These are phyloP conservation scores for Drosophila algonquin DNA, from an alignment of 2,888 invertebrate species.

Conservation along the genomic window DNA sequence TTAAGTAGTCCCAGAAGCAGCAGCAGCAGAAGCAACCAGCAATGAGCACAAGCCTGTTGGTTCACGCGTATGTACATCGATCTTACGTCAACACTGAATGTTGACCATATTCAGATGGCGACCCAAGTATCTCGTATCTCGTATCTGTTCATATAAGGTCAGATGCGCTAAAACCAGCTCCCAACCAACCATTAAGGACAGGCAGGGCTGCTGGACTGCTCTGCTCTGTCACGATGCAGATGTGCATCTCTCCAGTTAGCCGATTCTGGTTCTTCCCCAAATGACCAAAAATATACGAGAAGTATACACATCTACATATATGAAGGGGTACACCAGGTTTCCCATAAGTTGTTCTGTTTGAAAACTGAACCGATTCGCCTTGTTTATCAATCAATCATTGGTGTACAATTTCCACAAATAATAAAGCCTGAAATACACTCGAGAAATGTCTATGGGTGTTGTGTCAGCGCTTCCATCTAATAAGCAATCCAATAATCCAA, in stretches of 20 bases:
- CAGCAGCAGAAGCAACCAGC: slow-evolving; percentile 3
- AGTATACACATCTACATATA: too few relatives aligned
- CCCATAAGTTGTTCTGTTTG: slow-evolving; percentile 15
- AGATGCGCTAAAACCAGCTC: slow-evolving; percentile 36
- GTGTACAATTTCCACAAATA: slow-evolving; percentile 11
- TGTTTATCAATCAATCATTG: slow-evolving; percentile 11
- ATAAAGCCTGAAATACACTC: neutral
- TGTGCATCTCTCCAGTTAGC: slow-evolving; percentile 28
- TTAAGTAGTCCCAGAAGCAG: slow-evolving; percentile 32
- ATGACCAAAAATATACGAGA: slow-evolving; percentile 38
- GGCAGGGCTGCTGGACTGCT: slow-evolving; percentile 6
- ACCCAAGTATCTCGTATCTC: slow-evolving; percentile 10
- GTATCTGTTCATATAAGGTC: slow-evolving; percentile 47
- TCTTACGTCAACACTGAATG: slow-evolving; percentile 62
- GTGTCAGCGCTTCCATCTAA: slow-evolving; percentile 8
- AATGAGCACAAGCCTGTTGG: slow-evolving; percentile 31
- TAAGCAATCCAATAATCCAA: slow-evolving; percentile 8
- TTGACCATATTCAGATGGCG: slow-evolving; percentile 44
- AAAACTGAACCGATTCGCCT: slow-evolving; percentile 10
- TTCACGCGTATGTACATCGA: slow-evolving; percentile 46
- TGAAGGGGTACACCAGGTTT: slow-evolving; percentile 3
- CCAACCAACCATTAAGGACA: slow-evolving; percentile 13
- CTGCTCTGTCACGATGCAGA: slow-evolving; percentile 10
- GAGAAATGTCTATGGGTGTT: slow-evolving; percentile 7
- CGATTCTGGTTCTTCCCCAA: slow-evolving; percentile 39